Evolutionary conservation across 2,888 invertebrate genomes (phyloP).

Genomic region (Platynereis dumerilii): DNA sequence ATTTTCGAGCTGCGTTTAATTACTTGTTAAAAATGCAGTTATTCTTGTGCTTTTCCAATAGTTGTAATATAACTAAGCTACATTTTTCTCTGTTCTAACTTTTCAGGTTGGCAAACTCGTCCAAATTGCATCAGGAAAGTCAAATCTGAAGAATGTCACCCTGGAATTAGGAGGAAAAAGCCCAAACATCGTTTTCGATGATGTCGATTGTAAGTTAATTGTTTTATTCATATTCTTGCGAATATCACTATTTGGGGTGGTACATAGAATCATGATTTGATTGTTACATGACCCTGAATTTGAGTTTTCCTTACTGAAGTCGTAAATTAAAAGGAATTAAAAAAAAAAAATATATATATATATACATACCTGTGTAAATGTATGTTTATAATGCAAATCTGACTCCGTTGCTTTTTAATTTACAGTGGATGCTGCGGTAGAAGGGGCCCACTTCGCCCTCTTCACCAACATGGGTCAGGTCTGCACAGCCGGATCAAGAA

Average conservation of each 20-base stretch:
- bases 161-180: slow-evolving; percentile 60
- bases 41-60: too few species aligned
- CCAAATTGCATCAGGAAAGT: slow-evolving; percentile 49
- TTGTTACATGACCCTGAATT: background rate
- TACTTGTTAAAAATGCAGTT: too few species aligned
- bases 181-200: slow-evolving; percentile 54
- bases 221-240: background rate
- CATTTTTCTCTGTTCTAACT: background rate
- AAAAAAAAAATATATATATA: background rate
- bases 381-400: background rate
- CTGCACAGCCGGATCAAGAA: slow-evolving; percentile 90
- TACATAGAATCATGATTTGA: background rate
- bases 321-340: background rate
- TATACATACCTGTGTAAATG: background rate
- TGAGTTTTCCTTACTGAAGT: background rate
- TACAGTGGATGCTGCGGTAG: slow-evolving; percentile 50
- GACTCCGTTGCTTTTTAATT: background rate
- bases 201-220: slow-evolving; percentile 48
- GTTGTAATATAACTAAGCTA: background rate
- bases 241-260: background rate
- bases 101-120: slow-evolving; percentile 50
- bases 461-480: slow-evolving; percentile 67
- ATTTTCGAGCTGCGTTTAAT: too few species aligned
- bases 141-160: slow-evolving; percentile 55
- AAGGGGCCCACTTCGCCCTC: slow-evolving; percentile 74